Conservation (phyloP, 2,797 vertebrate genomes). For the Oophaga sylvatica region DNA sequence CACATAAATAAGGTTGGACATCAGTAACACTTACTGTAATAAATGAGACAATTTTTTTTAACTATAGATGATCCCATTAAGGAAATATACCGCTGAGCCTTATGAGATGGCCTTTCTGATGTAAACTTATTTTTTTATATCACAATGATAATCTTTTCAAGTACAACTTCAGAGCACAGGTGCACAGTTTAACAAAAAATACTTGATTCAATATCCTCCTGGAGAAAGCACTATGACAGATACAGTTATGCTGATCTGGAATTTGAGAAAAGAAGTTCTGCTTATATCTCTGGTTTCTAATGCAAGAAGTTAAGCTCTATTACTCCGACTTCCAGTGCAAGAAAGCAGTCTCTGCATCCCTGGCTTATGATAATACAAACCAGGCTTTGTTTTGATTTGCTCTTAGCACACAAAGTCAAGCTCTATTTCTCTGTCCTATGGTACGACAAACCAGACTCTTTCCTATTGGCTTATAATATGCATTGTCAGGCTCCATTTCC, state of each 20-base stretch:
- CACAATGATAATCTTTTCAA: neutral
- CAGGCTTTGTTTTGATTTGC: constrained; percentile 43
- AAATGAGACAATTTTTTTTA: neutral
- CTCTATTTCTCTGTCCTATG: constrained; percentile 32
- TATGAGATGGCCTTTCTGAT: neutral
- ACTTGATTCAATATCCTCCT: neutral
- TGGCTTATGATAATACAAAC: constrained; percentile 34
- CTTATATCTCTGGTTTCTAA: constrained; percentile 9
- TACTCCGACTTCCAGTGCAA: constrained; percentile 4
- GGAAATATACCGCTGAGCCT: neutral
- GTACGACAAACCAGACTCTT: constrained; percentile 24
- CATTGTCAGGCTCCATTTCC: constrained; percentile 45
- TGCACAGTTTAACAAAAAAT: neutral
- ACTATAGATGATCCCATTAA: neutral
- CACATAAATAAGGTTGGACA: no score
- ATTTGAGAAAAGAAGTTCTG: constrained; percentile 25
- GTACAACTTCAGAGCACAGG: neutral
- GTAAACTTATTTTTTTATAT: neutral
- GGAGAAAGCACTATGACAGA: neutral
- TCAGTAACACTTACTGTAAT: no score
- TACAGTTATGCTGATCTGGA: constrained; percentile 15
- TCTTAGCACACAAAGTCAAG: constrained; percentile 21
- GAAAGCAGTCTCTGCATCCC: constrained; percentile 24
- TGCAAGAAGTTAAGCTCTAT: constrained; percentile 26
- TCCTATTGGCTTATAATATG: constrained; percentile 30